Conservation (phyloP, 2,888 invertebrate species). For the Agrotis segetum region DNA sequence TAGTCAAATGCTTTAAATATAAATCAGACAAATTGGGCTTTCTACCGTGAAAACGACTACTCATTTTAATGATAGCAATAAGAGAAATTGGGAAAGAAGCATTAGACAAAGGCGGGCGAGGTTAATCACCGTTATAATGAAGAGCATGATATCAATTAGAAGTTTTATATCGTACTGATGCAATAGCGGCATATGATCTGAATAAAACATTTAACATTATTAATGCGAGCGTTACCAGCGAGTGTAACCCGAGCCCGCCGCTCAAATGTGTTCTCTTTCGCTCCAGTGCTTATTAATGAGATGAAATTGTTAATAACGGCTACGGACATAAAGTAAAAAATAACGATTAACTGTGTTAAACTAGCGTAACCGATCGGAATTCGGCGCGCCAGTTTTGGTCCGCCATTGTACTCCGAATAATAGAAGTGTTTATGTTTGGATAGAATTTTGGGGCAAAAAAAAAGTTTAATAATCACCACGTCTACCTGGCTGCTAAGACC, state of each 20-base stretch:
- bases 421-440: conserved; percentile 88
- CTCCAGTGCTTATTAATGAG: conserved; percentile 87
- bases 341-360: conserved; percentile 89
- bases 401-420: conserved; percentile 85
- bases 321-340: conserved; percentile 83
- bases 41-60: conserved; percentile 46
- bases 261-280: conserved; percentile 83
- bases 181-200: conserved; percentile 74
- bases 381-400: conserved; percentile 83
- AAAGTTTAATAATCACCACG: conserved; percentile 78
- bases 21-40: conserved; percentile 44
- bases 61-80: conserved; percentile 53
- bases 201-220: conserved; percentile 83
- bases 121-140: conserved; percentile 61
- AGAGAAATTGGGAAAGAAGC: conserved; percentile 49
- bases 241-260: conserved; percentile 76
- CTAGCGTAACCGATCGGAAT: conserved; percentile 88
- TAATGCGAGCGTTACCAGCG: conserved; percentile 78
- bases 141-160: conserved; percentile 65
- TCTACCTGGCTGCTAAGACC: conserved; percentile 83
- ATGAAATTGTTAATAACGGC: conserved; percentile 86
- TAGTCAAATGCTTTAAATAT: conserved; percentile 46
- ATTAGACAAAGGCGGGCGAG: conserved; percentile 57
- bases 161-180: conserved; percentile 59
- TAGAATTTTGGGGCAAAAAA: conserved; percentile 73